A percentile compares a stretch with the other conserved stretches of the same genome.
Evolutionary conservation across 2,888 invertebrate species (phyloP).

Genomic region (Bimastos eiseni): DNA sequence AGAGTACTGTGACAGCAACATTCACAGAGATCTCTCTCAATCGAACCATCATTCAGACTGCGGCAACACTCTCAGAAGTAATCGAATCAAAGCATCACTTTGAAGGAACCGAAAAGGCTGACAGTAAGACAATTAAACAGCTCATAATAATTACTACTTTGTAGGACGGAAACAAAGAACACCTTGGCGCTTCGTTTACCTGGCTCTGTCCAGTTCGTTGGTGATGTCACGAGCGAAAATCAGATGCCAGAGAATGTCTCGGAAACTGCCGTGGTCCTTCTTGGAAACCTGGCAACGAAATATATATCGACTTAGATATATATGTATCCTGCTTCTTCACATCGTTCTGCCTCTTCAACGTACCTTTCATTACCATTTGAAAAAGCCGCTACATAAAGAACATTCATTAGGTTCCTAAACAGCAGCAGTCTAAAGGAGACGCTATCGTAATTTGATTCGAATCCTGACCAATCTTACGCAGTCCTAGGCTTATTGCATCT

Average conservation of each 20-base stretch:
- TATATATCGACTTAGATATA: background rate
- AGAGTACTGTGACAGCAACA: too few species aligned
- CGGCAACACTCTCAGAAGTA: background rate
- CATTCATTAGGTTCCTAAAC: too few species aligned
- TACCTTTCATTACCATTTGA: too few species aligned
- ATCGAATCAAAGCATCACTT: background rate
- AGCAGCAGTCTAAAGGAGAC: too few species aligned
- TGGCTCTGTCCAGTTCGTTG: slow-evolving; percentile 62
- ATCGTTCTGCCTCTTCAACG: too few species aligned
- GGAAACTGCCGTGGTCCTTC: slow-evolving; percentile 59
- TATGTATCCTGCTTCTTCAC: background rate
- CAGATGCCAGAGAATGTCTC: slow-evolving; percentile 62
- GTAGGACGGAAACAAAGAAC: background rate
- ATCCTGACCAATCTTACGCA: too few species aligned
- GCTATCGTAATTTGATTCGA: too few species aligned
- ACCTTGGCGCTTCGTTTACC: slow-evolving; percentile 46
- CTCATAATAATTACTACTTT: background rate
- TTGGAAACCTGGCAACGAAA: slow-evolving; percentile 55
- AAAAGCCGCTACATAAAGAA: too few species aligned
- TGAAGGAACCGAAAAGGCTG: background rate
- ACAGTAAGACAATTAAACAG: background rate
- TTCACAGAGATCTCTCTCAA: background rate
- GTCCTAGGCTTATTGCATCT: too few species aligned
- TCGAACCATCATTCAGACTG: background rate
- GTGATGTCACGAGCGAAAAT: slow-evolving; percentile 61